These are phyloP conservation scores for Cygnus buccinator DNA, from an alignment of 2,113 vertebrate species.

Conservation along the genomic window DNA sequence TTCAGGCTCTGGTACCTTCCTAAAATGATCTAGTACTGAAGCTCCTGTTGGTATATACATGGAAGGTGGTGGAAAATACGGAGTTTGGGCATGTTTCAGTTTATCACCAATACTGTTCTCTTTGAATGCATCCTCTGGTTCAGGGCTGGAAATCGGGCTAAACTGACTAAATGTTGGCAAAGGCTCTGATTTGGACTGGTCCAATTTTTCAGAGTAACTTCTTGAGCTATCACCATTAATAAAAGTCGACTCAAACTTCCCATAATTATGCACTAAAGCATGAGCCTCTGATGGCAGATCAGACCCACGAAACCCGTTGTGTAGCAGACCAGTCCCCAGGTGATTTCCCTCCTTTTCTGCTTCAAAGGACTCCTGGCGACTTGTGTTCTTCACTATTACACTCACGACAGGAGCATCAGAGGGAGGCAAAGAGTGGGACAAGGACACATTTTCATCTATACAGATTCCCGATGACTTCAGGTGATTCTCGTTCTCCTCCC, in stretches of 20 bases:
- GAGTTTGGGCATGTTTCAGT: constrained; percentile 80
- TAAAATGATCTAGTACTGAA: constrained; percentile 78
- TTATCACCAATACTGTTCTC: constrained; percentile 76
- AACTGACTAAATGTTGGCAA: constrained; percentile 87
- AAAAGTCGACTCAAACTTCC: constrained; percentile 84
- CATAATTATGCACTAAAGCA: constrained; percentile 74
- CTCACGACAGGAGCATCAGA: constrained; percentile 89
- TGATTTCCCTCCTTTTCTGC: constrained; percentile 83
- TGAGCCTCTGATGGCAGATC: constrained; percentile 77
- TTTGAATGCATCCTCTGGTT: constrained; percentile 82
- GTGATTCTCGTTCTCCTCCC: constrained; percentile 87
- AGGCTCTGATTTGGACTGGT: constrained; percentile 80
- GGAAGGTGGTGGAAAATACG: constrained; percentile 80
- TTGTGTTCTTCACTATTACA: constrained; percentile 97
- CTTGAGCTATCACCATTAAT: constrained; percentile 87
- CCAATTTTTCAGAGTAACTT: constrained; percentile 79
- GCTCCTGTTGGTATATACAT: constrained; percentile 76
- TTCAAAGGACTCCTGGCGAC: constrained; percentile 89
- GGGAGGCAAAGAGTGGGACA: constrained; percentile 76
- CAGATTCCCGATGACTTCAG: constrained; percentile 87
- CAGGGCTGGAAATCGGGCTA: constrained; percentile 92
- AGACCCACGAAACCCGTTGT: constrained; percentile 87
- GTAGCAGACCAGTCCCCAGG: constrained; percentile 75
- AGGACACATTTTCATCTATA: constrained; percentile 82
- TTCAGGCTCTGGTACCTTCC: constrained; percentile 78